Evolutionary conservation across 2,113 vertebrate species (phyloP).

Genomic region (Pteruthius melanotis): DNA sequence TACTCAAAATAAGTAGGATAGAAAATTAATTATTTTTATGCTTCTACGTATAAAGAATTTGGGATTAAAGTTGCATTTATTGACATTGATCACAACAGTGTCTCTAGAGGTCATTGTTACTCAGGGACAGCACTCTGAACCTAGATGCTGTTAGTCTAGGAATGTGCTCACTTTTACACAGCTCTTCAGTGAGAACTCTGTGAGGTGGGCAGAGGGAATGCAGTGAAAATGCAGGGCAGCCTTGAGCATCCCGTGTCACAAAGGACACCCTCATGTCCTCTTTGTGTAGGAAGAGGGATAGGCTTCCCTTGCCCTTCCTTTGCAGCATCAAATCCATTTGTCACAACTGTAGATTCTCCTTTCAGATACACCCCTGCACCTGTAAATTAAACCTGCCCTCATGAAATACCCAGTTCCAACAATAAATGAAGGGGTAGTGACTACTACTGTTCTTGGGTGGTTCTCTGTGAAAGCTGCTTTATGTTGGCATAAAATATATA

Average conservation of each 20-base stretch:
- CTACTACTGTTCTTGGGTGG: background rate
- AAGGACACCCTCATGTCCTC: background rate
- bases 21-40: background rate
- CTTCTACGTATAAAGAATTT: background rate
- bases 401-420: background rate
- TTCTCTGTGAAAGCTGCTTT: background rate
- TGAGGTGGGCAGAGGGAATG: background rate
- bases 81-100: fast-evolving
- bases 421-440: background rate
- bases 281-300: background rate
- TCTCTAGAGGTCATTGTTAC: background rate
- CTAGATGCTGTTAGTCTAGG: background rate
- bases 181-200: background rate
- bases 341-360: background rate
- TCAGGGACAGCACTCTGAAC: background rate
- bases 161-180: background rate
- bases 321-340: background rate
- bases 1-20: background rate
- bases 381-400: background rate
- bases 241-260: background rate
- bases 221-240: background rate
- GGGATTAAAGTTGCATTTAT: background rate
- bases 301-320: background rate
- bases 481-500: background rate
- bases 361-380: background rate